Evolutionary conservation across 2,797 vertebrate genomes (phyloP).

Genomic region (Gymnothorax reevesii): DNA sequence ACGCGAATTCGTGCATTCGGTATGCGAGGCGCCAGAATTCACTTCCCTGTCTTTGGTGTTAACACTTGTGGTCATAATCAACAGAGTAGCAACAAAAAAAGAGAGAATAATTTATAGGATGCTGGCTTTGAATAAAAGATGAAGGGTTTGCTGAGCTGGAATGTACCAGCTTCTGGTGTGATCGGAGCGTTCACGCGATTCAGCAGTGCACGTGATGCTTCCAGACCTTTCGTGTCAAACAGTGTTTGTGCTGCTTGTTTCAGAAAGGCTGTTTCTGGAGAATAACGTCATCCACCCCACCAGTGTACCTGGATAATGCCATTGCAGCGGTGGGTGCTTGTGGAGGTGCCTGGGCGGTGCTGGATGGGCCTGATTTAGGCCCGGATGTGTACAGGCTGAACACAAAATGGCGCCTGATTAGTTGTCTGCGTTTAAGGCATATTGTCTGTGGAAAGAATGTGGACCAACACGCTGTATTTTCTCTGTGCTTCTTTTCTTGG

Average conservation of each 20-base stretch:
- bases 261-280: neutral
- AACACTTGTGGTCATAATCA: neutral
- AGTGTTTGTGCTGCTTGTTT: neutral
- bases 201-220: conserved; percentile 7
- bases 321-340: neutral
- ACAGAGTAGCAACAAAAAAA: neutral
- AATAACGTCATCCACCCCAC: neutral
- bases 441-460: too few relatives aligned
- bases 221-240: neutral
- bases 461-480: too few relatives aligned
- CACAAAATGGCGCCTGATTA: neutral
- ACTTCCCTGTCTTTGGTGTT: neutral
- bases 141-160: neutral
- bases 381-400: neutral
- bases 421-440: neutral
- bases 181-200: conserved; percentile 21
- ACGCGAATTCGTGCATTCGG: neutral
- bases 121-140: conserved; percentile 24
- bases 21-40: neutral
- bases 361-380: neutral
- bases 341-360: neutral
- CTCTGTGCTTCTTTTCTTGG: too few relatives aligned
- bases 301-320: neutral
- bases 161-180: neutral
- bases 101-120: conserved; percentile 8